Evolutionary conservation across 2,888 invertebrate species (phyloP).

Genomic region (Clivina fossor): DNA sequence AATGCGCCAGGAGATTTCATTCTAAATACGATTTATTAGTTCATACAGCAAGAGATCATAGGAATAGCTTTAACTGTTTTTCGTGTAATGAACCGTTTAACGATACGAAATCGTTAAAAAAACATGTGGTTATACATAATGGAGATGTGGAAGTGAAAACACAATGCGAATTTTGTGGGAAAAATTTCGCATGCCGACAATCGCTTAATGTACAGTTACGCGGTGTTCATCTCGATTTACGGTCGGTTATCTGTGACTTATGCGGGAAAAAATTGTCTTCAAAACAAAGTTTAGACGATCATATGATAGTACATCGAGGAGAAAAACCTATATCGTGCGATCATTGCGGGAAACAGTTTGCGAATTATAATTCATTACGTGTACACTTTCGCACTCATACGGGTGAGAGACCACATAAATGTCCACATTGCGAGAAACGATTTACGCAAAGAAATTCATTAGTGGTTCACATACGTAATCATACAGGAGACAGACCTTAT

Average conservation of each 20-base stretch:
- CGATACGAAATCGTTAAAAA: slow-evolving; percentile 9
- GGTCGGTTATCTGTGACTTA: slow-evolving; percentile 33
- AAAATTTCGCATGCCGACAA: slow-evolving; percentile 40
- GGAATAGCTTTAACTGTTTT: slow-evolving; percentile 14
- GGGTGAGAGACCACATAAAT: slow-evolving; percentile 45
- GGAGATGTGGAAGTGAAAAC: slow-evolving; percentile 33
- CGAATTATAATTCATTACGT: slow-evolving; percentile 1
- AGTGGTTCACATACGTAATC: slow-evolving; percentile 41
- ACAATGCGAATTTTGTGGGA: slow-evolving; percentile 46
- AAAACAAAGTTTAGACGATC: slow-evolving; percentile 15
- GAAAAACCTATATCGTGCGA: slow-evolving; percentile 14
- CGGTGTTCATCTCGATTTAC: slow-evolving; percentile 43
- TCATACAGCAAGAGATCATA: slow-evolving; percentile 15
- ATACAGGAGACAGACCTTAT: slow-evolving; percentile 33
- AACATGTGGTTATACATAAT: slow-evolving; percentile 19
- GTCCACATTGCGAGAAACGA: slow-evolving; percentile 47
- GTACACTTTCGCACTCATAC: slow-evolving; percentile 58
- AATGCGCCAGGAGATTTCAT: slow-evolving; percentile 31
- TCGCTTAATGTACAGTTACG: slow-evolving; percentile 37
- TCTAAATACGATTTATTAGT: slow-evolving; percentile 13
- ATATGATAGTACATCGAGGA: slow-evolving; percentile 13
- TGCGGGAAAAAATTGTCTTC: slow-evolving; percentile 18
- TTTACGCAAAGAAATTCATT: slow-evolving; percentile 39
- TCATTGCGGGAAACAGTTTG: slow-evolving; percentile 19
- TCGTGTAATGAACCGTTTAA: slow-evolving; percentile 14